Percentiles rank a stretch among this genome's conserved stretches.
Conservation (phyloP, 2,888 invertebrate genomes). For the Chymomyza fuscimana region DNA sequence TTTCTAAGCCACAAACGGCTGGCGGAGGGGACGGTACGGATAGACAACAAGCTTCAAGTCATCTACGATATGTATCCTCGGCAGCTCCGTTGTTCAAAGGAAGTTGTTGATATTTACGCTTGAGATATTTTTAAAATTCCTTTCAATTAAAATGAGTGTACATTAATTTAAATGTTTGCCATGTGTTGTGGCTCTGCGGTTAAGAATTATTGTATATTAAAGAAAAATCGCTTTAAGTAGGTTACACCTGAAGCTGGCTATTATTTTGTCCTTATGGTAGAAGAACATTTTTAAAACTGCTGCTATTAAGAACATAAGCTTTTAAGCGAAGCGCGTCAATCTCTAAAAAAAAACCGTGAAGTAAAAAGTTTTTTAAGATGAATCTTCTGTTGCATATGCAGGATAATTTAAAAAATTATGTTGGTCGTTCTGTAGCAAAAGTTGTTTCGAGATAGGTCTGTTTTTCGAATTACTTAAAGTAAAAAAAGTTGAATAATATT, state of each 20-base stretch:
- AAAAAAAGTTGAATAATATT: too few species aligned
- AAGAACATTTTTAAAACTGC: neutral
- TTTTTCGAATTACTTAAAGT: too few species aligned
- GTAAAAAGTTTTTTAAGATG: too few species aligned
- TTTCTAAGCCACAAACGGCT: conserved; percentile 35
- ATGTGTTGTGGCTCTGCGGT: conserved; percentile 10
- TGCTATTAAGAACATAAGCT: too few species aligned
- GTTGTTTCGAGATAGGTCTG: too few species aligned
- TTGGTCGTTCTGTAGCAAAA: too few species aligned
- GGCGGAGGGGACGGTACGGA: conserved; percentile 26
- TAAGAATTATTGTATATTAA: conserved; percentile 6
- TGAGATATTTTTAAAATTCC: conserved; percentile 61
- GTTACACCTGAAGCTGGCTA: conserved; percentile 10
- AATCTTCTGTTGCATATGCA: too few species aligned
- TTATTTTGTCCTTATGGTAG: neutral
- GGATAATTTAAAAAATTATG: too few species aligned
- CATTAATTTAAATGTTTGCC: conserved; percentile 45
- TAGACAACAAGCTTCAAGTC: neutral
- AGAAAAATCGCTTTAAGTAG: conserved; percentile 13
- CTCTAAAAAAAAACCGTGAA: too few species aligned
- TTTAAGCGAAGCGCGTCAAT: too few species aligned
- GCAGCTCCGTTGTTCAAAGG: conserved; percentile 48
- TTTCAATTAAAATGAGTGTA: conserved; percentile 64
- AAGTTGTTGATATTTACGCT: conserved; percentile 71
- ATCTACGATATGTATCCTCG: neutral